A percentile compares a stretch with the other conserved stretches of the same genome.
phyloP scores from a whole-genome alignment of 2,888 invertebrate genomes.

The Dicyrtomina minuta region DNA sequence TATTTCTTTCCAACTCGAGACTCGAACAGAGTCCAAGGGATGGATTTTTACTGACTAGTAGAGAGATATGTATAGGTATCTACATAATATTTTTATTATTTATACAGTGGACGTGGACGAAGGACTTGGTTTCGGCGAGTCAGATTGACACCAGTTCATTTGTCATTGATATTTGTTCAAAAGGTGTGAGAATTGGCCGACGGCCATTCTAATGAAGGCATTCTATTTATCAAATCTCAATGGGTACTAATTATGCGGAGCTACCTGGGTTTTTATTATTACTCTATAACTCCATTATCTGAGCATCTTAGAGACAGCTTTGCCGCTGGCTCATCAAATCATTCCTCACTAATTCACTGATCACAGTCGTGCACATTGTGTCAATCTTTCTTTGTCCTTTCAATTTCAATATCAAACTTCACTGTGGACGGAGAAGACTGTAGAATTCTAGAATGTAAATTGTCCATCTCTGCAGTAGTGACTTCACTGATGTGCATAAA shows the following conservation, averaged over 20 bases:
- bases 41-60: too few species aligned
- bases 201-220: conserved; percentile 40
- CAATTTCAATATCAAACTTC: background rate
- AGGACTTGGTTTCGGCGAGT: too few species aligned
- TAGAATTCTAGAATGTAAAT: too few species aligned
- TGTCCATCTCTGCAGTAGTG: too few species aligned
- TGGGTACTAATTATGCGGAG: conserved; percentile 34
- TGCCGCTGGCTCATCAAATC: conserved; percentile 29
- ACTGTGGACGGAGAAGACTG: too few species aligned
- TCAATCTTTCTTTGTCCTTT: conserved; percentile 26
- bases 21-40: too few species aligned
- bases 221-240: conserved; percentile 41
- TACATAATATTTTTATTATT: too few species aligned
- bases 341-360: conserved; percentile 32
- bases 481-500: too few species aligned
- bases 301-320: background rate
- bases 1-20: too few species aligned
- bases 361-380: conserved; percentile 30
- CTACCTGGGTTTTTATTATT: conserved; percentile 30
- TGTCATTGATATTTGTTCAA: conserved; percentile 42
- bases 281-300: conserved; percentile 7
- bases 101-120: too few species aligned
- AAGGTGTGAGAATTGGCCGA: conserved; percentile 42
- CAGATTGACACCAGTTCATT: conserved; percentile 43
- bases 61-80: background rate